These are phyloP conservation scores for Nematolebias whitei DNA, from an alignment of 2,113 vertebrate genomes.

Conservation along the genomic window DNA sequence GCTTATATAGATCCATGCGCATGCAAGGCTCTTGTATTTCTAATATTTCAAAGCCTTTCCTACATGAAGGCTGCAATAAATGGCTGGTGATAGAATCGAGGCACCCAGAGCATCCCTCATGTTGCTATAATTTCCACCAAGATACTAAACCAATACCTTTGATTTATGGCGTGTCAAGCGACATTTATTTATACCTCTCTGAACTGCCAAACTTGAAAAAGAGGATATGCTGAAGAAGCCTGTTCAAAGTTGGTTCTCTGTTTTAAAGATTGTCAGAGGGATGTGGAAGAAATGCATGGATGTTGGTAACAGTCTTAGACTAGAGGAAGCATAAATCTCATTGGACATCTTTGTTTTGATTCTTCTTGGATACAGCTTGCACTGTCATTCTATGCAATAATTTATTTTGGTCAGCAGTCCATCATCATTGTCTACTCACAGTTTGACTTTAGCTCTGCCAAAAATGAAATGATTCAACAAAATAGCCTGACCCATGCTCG, in stretches of 20 bases:
- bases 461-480: not conserved
- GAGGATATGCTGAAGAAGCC: constrained; percentile 36
- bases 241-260: constrained; percentile 33
- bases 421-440: too few relatives aligned
- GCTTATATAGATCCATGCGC: not conserved
- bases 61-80: constrained; percentile 33
- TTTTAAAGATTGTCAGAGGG: constrained; percentile 44
- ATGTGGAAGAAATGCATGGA: constrained; percentile 19
- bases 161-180: constrained; percentile 67
- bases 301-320: constrained; percentile 17
- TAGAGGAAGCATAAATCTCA: constrained; percentile 33
- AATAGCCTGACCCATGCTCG: not conserved
- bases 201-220: constrained; percentile 39
- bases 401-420: not conserved
- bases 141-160: constrained; percentile 69
- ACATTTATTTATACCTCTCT: constrained; percentile 61
- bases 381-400: constrained; percentile 10
- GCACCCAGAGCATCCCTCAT: constrained; percentile 51
- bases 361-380: constrained; percentile 5
- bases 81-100: constrained; percentile 50
- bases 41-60: constrained; percentile 35
- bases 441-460: too few relatives aligned
- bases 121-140: constrained; percentile 66
- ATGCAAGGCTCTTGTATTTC: constrained; percentile 10
- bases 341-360: constrained; percentile 15